Percentiles rank a stretch among this genome's conserved stretches.
phyloP scores from a whole-genome alignment of 2,113 vertebrate species.

The Ancistrus triradiatus region DNA sequence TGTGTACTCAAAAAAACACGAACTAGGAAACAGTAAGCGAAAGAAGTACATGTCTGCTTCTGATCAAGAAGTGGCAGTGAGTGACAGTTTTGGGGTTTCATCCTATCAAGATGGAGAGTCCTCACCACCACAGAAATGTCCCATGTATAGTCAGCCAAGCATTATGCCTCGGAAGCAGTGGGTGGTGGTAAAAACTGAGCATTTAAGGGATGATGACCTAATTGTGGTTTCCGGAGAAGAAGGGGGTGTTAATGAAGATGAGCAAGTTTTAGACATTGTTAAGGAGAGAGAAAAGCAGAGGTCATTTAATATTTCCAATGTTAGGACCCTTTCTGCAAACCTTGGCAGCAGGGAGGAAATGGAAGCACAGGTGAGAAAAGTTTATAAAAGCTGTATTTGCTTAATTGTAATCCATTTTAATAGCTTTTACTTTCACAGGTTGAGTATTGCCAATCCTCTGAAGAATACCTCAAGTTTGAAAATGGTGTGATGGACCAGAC shows the following conservation, averaged over 20 bases:
- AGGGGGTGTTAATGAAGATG: slow-evolving; percentile 78
- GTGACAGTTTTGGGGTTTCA: slow-evolving; percentile 74
- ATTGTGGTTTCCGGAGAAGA: slow-evolving; percentile 83
- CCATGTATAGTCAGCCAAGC: slow-evolving; percentile 75
- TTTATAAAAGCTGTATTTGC: not conserved
- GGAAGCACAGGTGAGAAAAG: slow-evolving; percentile 64
- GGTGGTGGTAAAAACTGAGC: slow-evolving; percentile 83
- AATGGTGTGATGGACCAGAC: slow-evolving; percentile 68
- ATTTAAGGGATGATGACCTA: slow-evolving; percentile 79
- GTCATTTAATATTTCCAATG: slow-evolving; percentile 79
- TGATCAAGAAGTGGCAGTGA: slow-evolving; percentile 76
- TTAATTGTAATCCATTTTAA: not conserved
- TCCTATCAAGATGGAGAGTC: slow-evolving; percentile 69
- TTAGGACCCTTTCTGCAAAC: slow-evolving; percentile 75
- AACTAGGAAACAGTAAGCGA: slow-evolving; percentile 56
- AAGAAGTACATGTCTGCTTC: slow-evolving; percentile 58
- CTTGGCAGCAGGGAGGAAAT: slow-evolving; percentile 54
- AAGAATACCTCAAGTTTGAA: slow-evolving; percentile 78
- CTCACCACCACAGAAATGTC: slow-evolving; percentile 54
- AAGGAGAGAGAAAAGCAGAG: slow-evolving; percentile 54
- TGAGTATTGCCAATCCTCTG: slow-evolving; percentile 78
- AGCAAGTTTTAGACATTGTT: slow-evolving; percentile 54
- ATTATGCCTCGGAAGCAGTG: slow-evolving; percentile 84
- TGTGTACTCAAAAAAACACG: slow-evolving; percentile 61
- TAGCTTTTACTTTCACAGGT: slow-evolving; percentile 48